Evolutionary conservation across 2,888 invertebrate genomes (phyloP).

Genomic region (Odontomyia ornata): DNA sequence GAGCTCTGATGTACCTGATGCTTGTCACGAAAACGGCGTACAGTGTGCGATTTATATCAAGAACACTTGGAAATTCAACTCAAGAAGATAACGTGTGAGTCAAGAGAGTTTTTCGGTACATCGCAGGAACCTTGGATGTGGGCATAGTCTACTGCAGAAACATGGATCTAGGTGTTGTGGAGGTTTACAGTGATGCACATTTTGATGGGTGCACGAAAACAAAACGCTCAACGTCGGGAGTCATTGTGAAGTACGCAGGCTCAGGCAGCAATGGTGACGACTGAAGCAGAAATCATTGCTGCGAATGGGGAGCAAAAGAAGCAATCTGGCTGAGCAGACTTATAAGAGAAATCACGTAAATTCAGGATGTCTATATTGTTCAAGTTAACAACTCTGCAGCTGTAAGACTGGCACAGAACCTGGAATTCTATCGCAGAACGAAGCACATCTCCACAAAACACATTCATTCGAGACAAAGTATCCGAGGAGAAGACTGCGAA

Average conservation of each 20-base stretch:
- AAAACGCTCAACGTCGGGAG: constrained; percentile 55
- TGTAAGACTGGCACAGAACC: too few relatives aligned
- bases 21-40: too few relatives aligned
- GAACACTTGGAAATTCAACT: neutral
- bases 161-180: constrained; percentile 40
- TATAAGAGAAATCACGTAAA: neutral
- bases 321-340: neutral
- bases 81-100: constrained; percentile 51
- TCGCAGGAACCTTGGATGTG: constrained; percentile 53
- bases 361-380: too few relatives aligned
- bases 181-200: constrained; percentile 57
- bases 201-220: constrained; percentile 55
- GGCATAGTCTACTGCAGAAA: constrained; percentile 52
- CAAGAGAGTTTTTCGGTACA: constrained; percentile 56
- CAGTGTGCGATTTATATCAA: neutral
- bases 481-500: too few relatives aligned
- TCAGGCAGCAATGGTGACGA: constrained; percentile 54
- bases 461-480: too few relatives aligned
- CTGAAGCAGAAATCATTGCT: constrained; percentile 47
- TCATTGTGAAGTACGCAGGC: constrained; percentile 51
- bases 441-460: too few relatives aligned
- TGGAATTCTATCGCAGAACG: too few relatives aligned
- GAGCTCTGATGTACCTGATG: too few relatives aligned
- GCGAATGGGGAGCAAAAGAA: neutral
- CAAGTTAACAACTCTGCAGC: too few relatives aligned